These are phyloP conservation scores for Dolichotis patagonum DNA, from an alignment of 2,113 vertebrate species.

Conservation along the genomic window DNA sequence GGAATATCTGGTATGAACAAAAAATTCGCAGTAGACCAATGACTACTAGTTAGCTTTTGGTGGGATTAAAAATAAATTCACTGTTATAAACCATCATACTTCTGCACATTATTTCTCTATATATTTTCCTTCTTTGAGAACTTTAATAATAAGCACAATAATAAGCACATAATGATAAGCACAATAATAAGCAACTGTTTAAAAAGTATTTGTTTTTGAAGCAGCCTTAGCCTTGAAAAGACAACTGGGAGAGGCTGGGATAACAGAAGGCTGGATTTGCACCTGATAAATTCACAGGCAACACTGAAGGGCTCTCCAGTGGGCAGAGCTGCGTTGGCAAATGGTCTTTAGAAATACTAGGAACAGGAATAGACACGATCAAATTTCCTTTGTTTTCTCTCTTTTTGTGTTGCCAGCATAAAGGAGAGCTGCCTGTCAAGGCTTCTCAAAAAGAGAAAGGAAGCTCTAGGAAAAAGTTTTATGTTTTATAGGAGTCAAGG, in stretches of 20 bases:
- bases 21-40: not conserved
- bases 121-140: not conserved
- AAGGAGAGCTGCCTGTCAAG: not conserved
- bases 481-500: not conserved
- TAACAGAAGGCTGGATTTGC: not conserved
- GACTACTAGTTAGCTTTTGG: not conserved
- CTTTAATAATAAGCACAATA: not conserved
- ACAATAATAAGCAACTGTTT: too few species aligned
- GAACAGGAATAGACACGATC: not conserved
- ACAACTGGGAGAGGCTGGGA: not conserved
- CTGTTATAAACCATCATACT: constrained; percentile 8
- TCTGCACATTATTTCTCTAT: not conserved
- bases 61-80: not conserved
- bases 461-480: not conserved
- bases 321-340: not conserved
- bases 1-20: not conserved
- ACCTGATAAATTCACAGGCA: not conserved
- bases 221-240: constrained; percentile 26
- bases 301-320: not conserved
- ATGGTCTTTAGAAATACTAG: not conserved
- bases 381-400: constrained; percentile 32
- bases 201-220: constrained; percentile 54
- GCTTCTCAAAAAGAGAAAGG: not conserved
- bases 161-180: too few species aligned
- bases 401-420: not conserved